Evolutionary conservation across 2,888 invertebrate genomes (phyloP).

Genomic region (Lepidocyrtinus sp.): DNA sequence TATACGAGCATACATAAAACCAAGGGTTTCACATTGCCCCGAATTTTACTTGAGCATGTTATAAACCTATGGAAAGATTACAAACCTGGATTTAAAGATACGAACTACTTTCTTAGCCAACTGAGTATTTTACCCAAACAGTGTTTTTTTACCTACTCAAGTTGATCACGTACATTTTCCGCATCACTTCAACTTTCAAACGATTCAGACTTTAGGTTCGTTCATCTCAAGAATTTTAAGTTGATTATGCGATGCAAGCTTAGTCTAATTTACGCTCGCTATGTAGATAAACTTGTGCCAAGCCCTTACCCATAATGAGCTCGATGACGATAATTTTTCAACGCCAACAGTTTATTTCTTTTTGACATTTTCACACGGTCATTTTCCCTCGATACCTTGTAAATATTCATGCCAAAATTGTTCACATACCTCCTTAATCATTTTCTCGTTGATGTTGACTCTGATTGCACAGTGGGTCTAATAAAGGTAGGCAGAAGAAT

Average conservation of each 20-base stretch:
- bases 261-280: neutral
- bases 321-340: constrained; percentile 37
- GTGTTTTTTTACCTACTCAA: no score
- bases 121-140: no score
- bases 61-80: neutral
- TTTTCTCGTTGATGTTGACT: neutral
- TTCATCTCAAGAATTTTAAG: neutral
- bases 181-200: no score
- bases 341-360: constrained; percentile 20
- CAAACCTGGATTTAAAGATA: no score
- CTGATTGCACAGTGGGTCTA: neutral
- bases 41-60: neutral
- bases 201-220: neutral
- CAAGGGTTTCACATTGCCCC: neutral
- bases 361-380: constrained; percentile 51
- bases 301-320: constrained; percentile 40
- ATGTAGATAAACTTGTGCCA: constrained; percentile 14
- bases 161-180: neutral
- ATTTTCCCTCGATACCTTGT: constrained; percentile 9
- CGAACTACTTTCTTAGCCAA: no score
- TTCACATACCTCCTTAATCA: constrained; percentile 43
- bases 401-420: constrained; percentile 30
- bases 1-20: no score
- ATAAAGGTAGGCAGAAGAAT: neutral
- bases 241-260: neutral